Base-by-base conservation (phyloP, 2,888 invertebrate genomes). In the Lamproptera curius region DNA sequence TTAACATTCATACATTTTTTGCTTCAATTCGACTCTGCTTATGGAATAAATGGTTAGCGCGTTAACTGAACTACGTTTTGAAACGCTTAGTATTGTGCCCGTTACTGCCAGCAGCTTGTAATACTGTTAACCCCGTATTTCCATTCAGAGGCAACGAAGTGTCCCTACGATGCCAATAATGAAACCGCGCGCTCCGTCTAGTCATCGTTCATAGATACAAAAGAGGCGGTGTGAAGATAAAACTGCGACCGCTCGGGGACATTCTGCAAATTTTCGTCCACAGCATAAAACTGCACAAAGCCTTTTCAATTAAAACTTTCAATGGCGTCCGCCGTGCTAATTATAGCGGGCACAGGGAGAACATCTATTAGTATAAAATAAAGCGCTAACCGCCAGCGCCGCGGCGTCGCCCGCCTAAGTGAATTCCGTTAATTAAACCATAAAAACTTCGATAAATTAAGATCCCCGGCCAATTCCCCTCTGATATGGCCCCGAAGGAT, bases 381-480 rank as follows among this genome's bases (percentile, higher is more conserved):
- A 79, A 78, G 70, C 71, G 68, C 58, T 66, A 71, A 73, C 75
- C 78, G 73, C 69, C 60, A 53, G 50, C 53, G 55, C 59, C 58
- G 55, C 71, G 70, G 60, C 63, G 56, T 64, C 65, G 62, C 64
- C 57, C 70, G 70, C 70, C 79, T 85, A 88, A 88, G 88, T 88
- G 88, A 88, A 88, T 88, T 88, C 86, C 81, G 87, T 88, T 88
- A 88, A 88, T 88, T 88, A 88, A 88, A 88, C 88, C 88, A 87
- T 88, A 88, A 88, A 88, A 88, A 88, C 80, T 88, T 87, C 88
- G 77, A 88, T 88, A 88, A 88, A 88, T 88, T 87, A 88, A 88
- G 85, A 87, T 86, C 82, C 78, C 78, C 79, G 84, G 83, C 88
- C 76, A 84, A 88, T 86, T 84, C 84, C 86, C 83, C 75, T 75